Evolutionary conservation across 23 tunicate species (phyloP).

Genomic region (Trididemnum miniatum): DNA sequence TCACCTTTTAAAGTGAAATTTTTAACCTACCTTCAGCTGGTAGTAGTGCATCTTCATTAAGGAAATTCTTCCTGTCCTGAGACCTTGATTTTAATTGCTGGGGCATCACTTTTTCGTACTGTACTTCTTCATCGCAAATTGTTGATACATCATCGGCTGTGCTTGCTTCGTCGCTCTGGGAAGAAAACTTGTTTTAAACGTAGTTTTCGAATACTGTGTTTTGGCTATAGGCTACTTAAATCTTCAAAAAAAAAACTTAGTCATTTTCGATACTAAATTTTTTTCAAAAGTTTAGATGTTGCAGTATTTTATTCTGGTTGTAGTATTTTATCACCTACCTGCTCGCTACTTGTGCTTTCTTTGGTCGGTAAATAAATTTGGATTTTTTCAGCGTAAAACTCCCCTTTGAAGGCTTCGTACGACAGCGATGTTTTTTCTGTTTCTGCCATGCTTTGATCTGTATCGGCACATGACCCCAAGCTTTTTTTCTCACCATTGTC

Average conservation of each 20-base stretch:
- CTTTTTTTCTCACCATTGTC: background rate
- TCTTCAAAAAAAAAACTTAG: no score
- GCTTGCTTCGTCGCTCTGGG: conserved; percentile 37
- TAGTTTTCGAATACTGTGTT: no score
- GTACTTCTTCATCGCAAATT: conserved; percentile 25
- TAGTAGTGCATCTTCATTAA: no score
- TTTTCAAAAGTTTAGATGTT: no score
- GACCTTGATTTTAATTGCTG: conserved; percentile 10
- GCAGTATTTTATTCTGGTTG: no score
- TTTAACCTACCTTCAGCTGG: no score
- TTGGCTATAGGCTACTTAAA: no score
- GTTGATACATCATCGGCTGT: conserved; percentile 49
- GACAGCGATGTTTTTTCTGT: conserved; percentile 15
- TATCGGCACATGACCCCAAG: conserved; percentile 2
- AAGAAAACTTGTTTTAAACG: no score
- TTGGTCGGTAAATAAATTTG: background rate
- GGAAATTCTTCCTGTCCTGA: conserved; percentile 17
- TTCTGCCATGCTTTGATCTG: conserved; percentile 12
- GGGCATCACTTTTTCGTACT: conserved; percentile 11
- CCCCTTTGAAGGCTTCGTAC: conserved; percentile 36
- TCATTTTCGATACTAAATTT: no score
- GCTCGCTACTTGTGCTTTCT: conserved; percentile 2
- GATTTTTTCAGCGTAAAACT: conserved; percentile 31
- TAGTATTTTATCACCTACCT: background rate
- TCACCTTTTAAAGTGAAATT: no score